Evolutionary conservation across 2,113 vertebrate species (phyloP).

Genomic region (Romanogobio albipinnatus): DNA sequence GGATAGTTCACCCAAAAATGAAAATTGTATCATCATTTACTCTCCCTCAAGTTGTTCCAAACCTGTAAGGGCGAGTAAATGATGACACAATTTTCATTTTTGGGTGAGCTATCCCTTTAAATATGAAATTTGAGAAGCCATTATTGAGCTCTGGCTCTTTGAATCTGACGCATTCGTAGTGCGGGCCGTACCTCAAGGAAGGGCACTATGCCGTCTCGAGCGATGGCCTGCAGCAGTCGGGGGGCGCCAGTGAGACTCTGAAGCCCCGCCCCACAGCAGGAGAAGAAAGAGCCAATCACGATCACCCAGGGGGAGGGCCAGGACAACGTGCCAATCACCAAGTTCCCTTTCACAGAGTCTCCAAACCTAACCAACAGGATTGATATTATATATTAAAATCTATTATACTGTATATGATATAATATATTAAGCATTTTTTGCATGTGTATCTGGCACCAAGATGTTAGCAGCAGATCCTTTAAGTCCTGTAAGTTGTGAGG

Average conservation of each 20-base stretch:
- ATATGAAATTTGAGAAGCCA: not conserved
- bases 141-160: not conserved
- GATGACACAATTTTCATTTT: too few relatives aligned
- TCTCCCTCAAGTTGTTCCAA: too few relatives aligned
- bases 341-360: slow-evolving; percentile 90
- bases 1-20: too few relatives aligned
- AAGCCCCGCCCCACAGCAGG: slow-evolving; percentile 92
- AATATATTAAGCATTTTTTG: too few relatives aligned
- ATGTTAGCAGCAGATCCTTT: too few relatives aligned
- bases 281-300: slow-evolving; percentile 97
- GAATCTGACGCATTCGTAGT: not conserved
- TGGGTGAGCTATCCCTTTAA: too few relatives aligned
- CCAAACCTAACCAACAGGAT: slow-evolving; percentile 81
- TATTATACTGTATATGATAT: too few relatives aligned
- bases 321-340: slow-evolving; percentile 91
- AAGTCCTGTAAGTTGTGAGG: too few relatives aligned
- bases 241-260: slow-evolving; percentile 96
- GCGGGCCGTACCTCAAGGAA: slow-evolving; percentile 83
- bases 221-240: slow-evolving; percentile 92
- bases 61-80: too few relatives aligned
- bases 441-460: too few relatives aligned
- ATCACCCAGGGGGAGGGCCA: slow-evolving; percentile 99
- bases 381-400: too few relatives aligned
- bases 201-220: slow-evolving; percentile 91
- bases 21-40: too few relatives aligned